Evolutionary conservation across 92 coral and sea anemone genomes (phyloP), one percentile per base, ranked within the genome.

Genomic region (Porites divaricata): DNA sequence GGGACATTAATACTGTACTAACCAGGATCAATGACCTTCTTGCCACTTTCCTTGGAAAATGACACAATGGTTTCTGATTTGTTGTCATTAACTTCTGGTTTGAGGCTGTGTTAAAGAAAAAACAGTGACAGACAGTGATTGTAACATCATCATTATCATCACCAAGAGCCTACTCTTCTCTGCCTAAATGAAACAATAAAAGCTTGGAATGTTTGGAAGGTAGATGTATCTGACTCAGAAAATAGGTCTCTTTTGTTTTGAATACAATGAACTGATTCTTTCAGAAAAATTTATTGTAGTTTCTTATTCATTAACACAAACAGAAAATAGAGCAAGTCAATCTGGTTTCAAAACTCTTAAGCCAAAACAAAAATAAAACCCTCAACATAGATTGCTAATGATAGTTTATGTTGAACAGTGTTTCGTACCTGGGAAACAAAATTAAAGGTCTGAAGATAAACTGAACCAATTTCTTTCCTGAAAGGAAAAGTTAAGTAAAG

Each of bases 401-500:
- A 3, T 35, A 35, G 45, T 41, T 12, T 50, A 16, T 25, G 6
- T 57, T 61, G 13, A 1, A 51, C 23, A 52, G 9, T 58, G 58
- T 54, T 12, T 35, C 26, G 65, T 77, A 96, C 99, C 95, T 95
- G 74, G 95, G 98, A 83, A 96, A 96, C 54, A 96, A 88, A 65
- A 89, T 89, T 63, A 96, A 70, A 2, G 99, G 99, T 57, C 91
- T 84, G 76, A 94, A 76, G 74, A 96, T 79, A 89, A 76, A 96
- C 84, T 95, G 96, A 49, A 91, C 79, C 56, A 96, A 76, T 78
- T 86, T 92, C 85, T 91, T 91, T 52, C 99, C 99, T 96, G 67
- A 50, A 85, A 86, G 45, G 3, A 35, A 28, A 35, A 35, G 4
- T 35, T 0, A 35, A 35, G 45, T 35, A 35, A 35, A 35, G 45